Base-by-base conservation (phyloP, 35 echinoderm and acorn worm genomes). In the Strongylocentrotus purpuratus region DNA sequence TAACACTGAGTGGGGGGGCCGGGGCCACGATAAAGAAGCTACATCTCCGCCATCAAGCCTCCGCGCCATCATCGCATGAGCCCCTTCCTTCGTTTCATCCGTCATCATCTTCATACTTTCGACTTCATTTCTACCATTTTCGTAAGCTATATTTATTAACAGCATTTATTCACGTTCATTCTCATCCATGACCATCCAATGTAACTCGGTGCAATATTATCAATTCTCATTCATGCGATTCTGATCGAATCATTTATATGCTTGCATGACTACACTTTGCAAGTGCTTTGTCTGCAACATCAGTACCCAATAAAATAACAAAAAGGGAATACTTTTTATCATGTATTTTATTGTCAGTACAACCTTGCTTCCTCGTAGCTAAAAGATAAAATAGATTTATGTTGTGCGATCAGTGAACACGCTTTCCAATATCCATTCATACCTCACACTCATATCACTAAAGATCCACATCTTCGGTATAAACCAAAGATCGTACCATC, bases 361-460 rank as follows among this genome's bases (percentile, higher is more conserved):
- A 41, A 41, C 35, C 35, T 41, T 41, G 94, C 7, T 95, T 92
- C 88, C 45, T 31, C 31, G 87, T 95, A 85, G 95, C 86, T 10
- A 94, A 97, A 58, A 33, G 95, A 47, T 92, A 97, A 93, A 61
- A 86, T 31, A 93, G 96, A 4, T 95, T 95, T 31, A 94, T 97
- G 8, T 41, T 35, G 25, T 97, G 97, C 95, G 97, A 45, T 17
- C 22, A 70, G 28, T 12, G 35, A 41, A 41, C 35, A 41, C 35
- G 35, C 35, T 41, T 41, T 41, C 35, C 3, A 41, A 41, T 41
- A 96, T n/a, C 93, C 35, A 96, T 96, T 55, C 92, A 97, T 86
- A 31, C 95, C 4, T 96, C 94, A 65, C 46, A 90, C 8, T 97
- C 52, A 41, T 95, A 95, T 22, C 87, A 48, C 97, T 94, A n/a